Conservation (phyloP, 1,140 invertebrate genomes). For the Drosophila quadrilineata region DNA sequence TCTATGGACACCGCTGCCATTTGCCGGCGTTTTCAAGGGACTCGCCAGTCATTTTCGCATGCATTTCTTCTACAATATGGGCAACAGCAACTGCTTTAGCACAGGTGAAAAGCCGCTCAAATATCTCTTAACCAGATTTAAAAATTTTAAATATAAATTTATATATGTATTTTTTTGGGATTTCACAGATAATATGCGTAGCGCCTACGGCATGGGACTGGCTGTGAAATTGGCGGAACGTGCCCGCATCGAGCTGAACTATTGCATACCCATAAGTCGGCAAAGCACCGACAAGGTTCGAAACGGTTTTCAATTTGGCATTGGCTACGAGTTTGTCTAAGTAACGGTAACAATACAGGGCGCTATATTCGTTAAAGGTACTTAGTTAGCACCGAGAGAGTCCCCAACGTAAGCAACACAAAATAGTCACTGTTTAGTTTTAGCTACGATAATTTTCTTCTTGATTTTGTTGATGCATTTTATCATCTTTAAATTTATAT, state of each 20-base stretch:
- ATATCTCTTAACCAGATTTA: no score
- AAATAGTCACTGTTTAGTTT: conserved; percentile 29
- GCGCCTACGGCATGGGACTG: conserved; percentile 68
- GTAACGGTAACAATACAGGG: no score
- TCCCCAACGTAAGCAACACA: conserved; percentile 19
- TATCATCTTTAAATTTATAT: conserved; percentile 54
- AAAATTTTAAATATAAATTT: neutral
- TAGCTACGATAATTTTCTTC: conserved; percentile 43
- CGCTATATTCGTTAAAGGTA: conserved; percentile 19
- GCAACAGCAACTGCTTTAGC: conserved; percentile 71
- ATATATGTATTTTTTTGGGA: neutral
- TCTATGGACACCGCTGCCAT: conserved; percentile 75
- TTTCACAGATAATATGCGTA: conserved; percentile 68
- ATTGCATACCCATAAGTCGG: conserved; percentile 67
- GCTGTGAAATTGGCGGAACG: conserved; percentile 75
- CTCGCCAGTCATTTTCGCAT: conserved; percentile 72
- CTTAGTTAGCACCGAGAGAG: conserved; percentile 48
- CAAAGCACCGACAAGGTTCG: conserved; percentile 49
- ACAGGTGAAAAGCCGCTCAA: conserved; percentile 36
- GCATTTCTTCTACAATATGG: conserved; percentile 80
- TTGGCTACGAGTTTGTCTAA: conserved; percentile 80
- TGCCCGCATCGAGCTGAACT: conserved; percentile 80
- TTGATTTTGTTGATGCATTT: conserved; percentile 67
- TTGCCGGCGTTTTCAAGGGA: conserved; percentile 69
- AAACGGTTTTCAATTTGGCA: conserved; percentile 78